Evolutionary conservation across 1,140 invertebrate species (phyloP), one percentile per base, ranked within the genome.

Genomic region (Belonocnema kinseyi): DNA sequence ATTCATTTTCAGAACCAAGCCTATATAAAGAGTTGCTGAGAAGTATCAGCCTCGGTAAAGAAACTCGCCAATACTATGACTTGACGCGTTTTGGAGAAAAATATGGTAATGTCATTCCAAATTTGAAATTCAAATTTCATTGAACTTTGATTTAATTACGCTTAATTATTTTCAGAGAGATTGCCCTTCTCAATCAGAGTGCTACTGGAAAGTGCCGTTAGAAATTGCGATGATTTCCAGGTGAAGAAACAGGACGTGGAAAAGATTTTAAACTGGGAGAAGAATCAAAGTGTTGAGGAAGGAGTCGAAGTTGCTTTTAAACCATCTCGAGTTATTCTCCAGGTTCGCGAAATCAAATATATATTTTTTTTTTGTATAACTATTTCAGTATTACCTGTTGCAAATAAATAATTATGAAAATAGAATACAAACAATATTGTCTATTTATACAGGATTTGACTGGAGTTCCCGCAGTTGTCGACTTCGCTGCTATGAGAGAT

Each of bases 401-500:
- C 16, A 14, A 13, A 21, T 61, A 6, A 26, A 5, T 21, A 2
- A 16, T 11, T 61, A 5, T 33, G 33, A 14, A 61, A 21, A 58
- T 21, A 6, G 13, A 61, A 26, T 1, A 33, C 13, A 50, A 46
- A 72, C 46, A 16, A 2, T 17, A 53, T 33, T 66, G 6, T 73
- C 72, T 10, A 46, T 21, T 26, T 56, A 17, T 2, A 14, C 86
- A 97, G 96, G 97, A 98, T 92, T 96, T 96, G 77, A 99, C 97
- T 70, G 98, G 98, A n/a, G 98, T 99, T 0, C 98, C 99, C 17
- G 98, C 98, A 11, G 97, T 99, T 12, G 98, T 99, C 13, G 99
- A 99, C 91, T 98, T 99, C 93, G 99, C 99, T 51, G 97, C 98
- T 8, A 99, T 99, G 98, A 92, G 98, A 85, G 98, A 99, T 93